Evolutionary conservation across 2,888 invertebrate genomes (phyloP).

Genomic region (Allolobophora icterica): DNA sequence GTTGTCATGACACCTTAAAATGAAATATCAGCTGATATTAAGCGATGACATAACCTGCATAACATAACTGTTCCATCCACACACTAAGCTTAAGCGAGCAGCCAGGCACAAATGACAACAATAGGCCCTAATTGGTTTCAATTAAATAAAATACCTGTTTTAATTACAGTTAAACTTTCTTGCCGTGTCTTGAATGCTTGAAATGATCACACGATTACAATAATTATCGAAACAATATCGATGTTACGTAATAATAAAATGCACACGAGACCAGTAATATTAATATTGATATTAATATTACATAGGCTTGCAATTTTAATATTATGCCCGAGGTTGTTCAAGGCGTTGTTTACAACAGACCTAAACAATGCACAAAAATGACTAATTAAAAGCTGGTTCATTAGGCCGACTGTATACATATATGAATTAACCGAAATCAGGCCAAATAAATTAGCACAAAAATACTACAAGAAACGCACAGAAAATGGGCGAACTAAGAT

Average conservation of each 20-base stretch:
- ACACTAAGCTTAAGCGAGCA: too few relatives aligned
- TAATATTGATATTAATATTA: neutral
- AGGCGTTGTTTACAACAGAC: neutral
- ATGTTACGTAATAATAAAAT: neutral
- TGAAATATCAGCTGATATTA: neutral
- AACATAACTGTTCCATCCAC: neutral
- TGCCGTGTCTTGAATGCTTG: neutral
- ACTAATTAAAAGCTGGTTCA: neutral
- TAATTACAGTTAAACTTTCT: neutral
- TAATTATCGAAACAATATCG: conserved; percentile 9
- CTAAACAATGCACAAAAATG: neutral
- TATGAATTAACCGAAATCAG: neutral
- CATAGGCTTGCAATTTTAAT: neutral
- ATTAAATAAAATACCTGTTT: neutral
- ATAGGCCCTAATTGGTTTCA: too few relatives aligned
- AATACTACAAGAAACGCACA: neutral
- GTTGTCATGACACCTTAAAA: neutral
- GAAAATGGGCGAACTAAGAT: neutral
- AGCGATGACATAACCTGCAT: neutral
- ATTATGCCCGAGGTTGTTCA: neutral
- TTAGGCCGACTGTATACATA: neutral
- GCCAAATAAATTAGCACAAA: conserved; percentile 3
- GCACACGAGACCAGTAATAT: neutral
- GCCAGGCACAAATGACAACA: neutral
- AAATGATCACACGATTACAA: neutral